Evolutionary conservation across 2,888 invertebrate genomes (phyloP), one percentile per base, ranked within the genome.

Genomic region (Lamproptera curius): DNA sequence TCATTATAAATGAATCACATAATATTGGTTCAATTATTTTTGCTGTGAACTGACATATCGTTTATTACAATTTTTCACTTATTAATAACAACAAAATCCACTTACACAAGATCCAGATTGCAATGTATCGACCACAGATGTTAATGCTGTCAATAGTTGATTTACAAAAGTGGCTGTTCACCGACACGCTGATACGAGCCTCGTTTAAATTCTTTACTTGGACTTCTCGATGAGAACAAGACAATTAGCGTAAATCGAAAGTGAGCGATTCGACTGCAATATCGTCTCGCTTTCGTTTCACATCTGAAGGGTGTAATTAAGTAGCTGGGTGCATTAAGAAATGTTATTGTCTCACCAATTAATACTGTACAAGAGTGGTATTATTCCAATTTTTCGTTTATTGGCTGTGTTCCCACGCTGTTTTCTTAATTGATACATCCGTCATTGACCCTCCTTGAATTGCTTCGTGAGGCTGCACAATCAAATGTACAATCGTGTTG

Each of bases 371-470:
- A 38, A 34, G 44, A 52, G 44, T 41, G 40, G 40, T 23, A 26
- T 46, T 51, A 50, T 46, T 53, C 45, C 42, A 50, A 51, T 50
- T 52, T 43, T 52, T 54, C 39, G 35, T 38, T 16, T 33, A 38
- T 53, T 54, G 52, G 44, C 49, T 43, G 46, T 16, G 53, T 59
- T 61, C 62, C 57, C 68, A 66, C 64, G 63, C 53, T 15, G 28
- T 44, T 16, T 40, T 48, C 51, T 56, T 59, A 57, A 61, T 59
- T 53, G 60, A 56, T 53, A 56, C 46, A 54, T 45, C 58, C 58
- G 62, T 64, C 61, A 67, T 66, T 66, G 68, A 68, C 67, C 68
- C 55, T 50, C 52, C n/a, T n/a, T n/a, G 54, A 54, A 51, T 50
- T 50, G 35, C 26, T 40, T 35, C 48, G 48, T 57, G 13, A 31